Percentiles rank a stretch among this genome's conserved stretches.
These are phyloP conservation scores for Parauchenoglanis ngamensis DNA, from an alignment of 2,797 vertebrate genomes.

Conservation along the genomic window DNA sequence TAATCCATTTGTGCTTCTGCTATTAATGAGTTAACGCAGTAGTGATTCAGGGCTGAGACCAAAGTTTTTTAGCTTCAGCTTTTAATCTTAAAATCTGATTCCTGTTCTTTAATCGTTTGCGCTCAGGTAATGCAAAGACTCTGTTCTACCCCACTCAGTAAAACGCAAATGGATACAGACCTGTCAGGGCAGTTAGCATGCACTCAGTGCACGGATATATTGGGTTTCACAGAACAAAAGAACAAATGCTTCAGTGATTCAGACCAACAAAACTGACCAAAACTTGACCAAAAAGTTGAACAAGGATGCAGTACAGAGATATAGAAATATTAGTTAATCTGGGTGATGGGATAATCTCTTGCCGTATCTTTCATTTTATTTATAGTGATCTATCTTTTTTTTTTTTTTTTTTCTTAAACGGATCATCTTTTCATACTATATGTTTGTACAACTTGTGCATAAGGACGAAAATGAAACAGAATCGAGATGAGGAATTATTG, in stretches of 20 bases:
- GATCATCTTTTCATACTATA: conserved; percentile 27
- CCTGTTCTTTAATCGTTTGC: conserved; percentile 56
- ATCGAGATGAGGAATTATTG: conserved; percentile 57
- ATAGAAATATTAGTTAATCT: conserved; percentile 16
- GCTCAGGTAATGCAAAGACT: conserved; percentile 71
- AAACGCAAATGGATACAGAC: neutral
- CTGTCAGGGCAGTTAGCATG: neutral
- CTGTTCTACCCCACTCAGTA: conserved; percentile 5
- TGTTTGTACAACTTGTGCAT: conserved; percentile 67
- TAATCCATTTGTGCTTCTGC: neutral
- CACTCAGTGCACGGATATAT: conserved; percentile 63
- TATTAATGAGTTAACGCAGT: neutral
- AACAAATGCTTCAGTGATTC: neutral
- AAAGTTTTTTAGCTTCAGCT: conserved; percentile 42
- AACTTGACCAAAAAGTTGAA: conserved; percentile 21
- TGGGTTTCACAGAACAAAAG: conserved; percentile 13
- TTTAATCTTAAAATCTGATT: conserved; percentile 41
- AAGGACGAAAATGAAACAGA: conserved; percentile 69
- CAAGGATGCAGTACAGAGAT: neutral
- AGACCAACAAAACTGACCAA: conserved; percentile 10
- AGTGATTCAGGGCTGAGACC: conserved; percentile 9
- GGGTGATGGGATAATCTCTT: conserved; percentile 4
- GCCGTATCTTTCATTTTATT: neutral
- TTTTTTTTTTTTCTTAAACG: conserved; percentile 62
- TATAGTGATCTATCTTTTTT: conserved; percentile 66